Percentiles rank a stretch among this genome's conserved stretches.
These are phyloP conservation scores for Pachycephus smyrnensis DNA, from an alignment of 2,888 invertebrate genomes.

Conservation along the genomic window DNA sequence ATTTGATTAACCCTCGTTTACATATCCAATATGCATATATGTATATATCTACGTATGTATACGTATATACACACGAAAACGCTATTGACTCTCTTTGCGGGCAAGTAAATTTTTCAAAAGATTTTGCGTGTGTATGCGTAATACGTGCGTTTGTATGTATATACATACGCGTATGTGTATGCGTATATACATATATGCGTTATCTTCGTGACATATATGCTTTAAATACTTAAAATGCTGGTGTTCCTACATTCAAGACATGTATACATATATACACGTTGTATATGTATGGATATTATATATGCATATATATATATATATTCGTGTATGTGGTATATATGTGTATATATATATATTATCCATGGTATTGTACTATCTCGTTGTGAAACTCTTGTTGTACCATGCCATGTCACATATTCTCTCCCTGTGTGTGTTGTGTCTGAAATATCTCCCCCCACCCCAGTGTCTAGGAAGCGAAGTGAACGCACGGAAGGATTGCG, in stretches of 20 bases:
- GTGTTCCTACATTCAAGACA: not conserved
- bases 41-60: slow-evolving; percentile 28
- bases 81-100: not conserved
- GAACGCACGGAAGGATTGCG: not conserved
- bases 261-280: not conserved
- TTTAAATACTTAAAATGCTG: not conserved
- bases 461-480: slow-evolving; percentile 53
- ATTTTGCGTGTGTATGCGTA: not conserved
- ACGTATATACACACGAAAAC: slow-evolving; percentile 21
- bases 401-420: slow-evolving; percentile 40
- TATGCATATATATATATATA: not conserved
- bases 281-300: not conserved
- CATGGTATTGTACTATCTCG: slow-evolving; percentile 54
- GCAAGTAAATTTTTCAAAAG: not conserved
- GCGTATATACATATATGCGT: slow-evolving; percentile 29
- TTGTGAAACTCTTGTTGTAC: slow-evolving; percentile 45
- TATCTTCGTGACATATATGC: slow-evolving; percentile 16
- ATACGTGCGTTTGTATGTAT: slow-evolving; percentile 35
- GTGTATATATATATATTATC: slow-evolving; percentile 16
- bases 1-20: slow-evolving; percentile 11
- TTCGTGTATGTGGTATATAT: not conserved
- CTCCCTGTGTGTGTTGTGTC: slow-evolving; percentile 6
- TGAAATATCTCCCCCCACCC: slow-evolving; percentile 18
- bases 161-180: slow-evolving; percentile 1
- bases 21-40: slow-evolving; percentile 12